Conservation (phyloP, 2,888 invertebrate species). For the Strigamia crassipes region DNA sequence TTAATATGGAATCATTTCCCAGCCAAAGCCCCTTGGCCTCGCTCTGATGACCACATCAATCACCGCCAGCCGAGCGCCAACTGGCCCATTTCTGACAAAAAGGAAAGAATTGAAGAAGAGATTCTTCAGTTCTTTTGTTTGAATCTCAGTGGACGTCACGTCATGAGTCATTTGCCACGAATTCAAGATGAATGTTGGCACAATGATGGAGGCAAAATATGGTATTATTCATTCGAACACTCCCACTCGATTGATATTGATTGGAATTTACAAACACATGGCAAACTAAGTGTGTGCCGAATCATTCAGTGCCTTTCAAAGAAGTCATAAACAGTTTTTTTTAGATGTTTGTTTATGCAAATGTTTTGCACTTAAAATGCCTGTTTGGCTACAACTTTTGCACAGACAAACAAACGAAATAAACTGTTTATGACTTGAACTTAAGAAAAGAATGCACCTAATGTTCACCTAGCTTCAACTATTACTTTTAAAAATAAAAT, state of each 20-base stretch:
- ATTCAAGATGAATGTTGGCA: conserved; percentile 38
- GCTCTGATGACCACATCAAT: conserved; percentile 39
- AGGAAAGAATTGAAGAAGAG: conserved; percentile 27
- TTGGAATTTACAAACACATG: no score
- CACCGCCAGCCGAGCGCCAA: conserved; percentile 30
- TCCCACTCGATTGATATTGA: not conserved
- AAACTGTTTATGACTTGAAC: no score
- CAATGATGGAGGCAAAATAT: not conserved
- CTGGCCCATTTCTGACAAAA: conserved; percentile 4
- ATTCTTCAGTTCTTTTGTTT: conserved; percentile 30
- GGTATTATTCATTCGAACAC: not conserved
- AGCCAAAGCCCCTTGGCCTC: conserved; percentile 35
- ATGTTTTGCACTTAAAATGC: no score
- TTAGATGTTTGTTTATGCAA: no score
- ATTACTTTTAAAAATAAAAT: no score
- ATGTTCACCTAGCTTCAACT: no score
- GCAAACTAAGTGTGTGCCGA: no score
- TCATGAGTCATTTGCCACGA: conserved; percentile 37
- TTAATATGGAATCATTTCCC: conserved; percentile 42
- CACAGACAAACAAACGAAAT: not conserved
- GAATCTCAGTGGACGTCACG: conserved; percentile 28
- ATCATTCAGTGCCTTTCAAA: no score
- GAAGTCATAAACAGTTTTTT: no score
- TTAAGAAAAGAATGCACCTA: no score
- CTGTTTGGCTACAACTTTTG: not conserved